phyloP scores from a whole-genome alignment of 2,888 invertebrate genomes.

The Panopea generosa region DNA sequence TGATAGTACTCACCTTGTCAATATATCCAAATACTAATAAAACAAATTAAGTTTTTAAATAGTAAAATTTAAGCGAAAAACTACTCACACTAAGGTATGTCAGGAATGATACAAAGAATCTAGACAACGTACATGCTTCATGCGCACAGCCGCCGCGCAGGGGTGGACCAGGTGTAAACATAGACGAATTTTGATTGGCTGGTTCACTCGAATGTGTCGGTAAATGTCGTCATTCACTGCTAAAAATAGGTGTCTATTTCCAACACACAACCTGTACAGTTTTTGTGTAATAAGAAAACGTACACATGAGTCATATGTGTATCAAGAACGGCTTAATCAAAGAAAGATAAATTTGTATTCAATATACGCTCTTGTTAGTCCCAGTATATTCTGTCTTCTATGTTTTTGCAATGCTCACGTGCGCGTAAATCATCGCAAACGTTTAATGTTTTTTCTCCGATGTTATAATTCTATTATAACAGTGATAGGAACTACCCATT shows the following conservation, averaged over 20 bases:
- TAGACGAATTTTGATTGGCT: slow-evolving; percentile 50
- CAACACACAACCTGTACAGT: slow-evolving; percentile 38
- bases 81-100: slow-evolving; percentile 91
- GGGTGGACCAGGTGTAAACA: slow-evolving; percentile 72
- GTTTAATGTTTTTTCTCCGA: too few relatives aligned
- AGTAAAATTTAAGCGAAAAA: slow-evolving; percentile 72
- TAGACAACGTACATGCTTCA: slow-evolving; percentile 91
- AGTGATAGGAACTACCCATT: too few relatives aligned
- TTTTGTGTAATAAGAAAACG: slow-evolving; percentile 9
- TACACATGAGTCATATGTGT: slow-evolving; percentile 14
- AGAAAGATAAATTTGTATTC: too few relatives aligned
- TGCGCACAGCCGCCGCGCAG: slow-evolving; percentile 83
- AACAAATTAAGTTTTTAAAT: slow-evolving; percentile 52
- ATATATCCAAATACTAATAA: slow-evolving; percentile 88
- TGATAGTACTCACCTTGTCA: slow-evolving; percentile 87
- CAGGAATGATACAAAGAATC: slow-evolving; percentile 99
- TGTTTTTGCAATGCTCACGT: too few relatives aligned
- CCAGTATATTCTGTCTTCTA: too few relatives aligned
- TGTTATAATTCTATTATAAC: too few relatives aligned
- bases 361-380: too few relatives aligned
- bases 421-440: too few relatives aligned
- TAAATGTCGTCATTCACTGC: slow-evolving; percentile 59
- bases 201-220: slow-evolving; percentile 35
- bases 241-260: slow-evolving; percentile 62
- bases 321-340: too few relatives aligned